Percentiles rank a stretch among this genome's conserved stretches.
These are phyloP conservation scores for Gymnothorax javanicus DNA, from an alignment of 2,797 vertebrate genomes.

Conservation along the genomic window DNA sequence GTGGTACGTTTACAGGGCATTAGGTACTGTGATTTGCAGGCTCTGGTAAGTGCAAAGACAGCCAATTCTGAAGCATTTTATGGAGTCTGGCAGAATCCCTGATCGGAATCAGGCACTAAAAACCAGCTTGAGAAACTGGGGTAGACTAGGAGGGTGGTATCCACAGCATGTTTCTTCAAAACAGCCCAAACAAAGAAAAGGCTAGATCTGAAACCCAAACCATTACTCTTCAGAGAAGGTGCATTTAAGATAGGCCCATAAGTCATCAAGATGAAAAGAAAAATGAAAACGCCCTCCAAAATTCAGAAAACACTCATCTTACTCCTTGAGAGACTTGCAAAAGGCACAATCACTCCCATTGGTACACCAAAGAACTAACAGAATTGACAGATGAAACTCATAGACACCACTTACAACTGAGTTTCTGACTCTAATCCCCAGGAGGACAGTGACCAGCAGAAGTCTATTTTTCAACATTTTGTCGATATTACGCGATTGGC, in stretches of 20 bases:
- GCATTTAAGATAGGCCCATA: slow-evolving; percentile 32
- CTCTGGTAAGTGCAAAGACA: slow-evolving; percentile 42
- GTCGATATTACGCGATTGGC: background rate
- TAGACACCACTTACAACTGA: background rate
- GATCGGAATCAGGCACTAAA: slow-evolving; percentile 47
- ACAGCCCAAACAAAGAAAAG: slow-evolving; percentile 56
- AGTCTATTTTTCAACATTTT: background rate
- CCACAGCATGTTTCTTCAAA: slow-evolving; percentile 59
- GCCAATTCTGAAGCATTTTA: slow-evolving; percentile 38
- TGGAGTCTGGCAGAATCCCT: slow-evolving; percentile 47
- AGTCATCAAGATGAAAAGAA: slow-evolving; percentile 45
- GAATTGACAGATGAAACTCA: background rate
- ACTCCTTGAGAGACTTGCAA: slow-evolving; percentile 21
- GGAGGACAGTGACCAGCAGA: background rate
- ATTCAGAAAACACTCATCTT: slow-evolving; percentile 43
- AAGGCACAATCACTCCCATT: background rate
- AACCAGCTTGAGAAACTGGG: slow-evolving; percentile 23
- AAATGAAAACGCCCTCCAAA: slow-evolving; percentile 53
- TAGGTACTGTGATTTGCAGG: slow-evolving; percentile 26
- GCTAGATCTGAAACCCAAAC: slow-evolving; percentile 61
- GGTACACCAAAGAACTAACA: background rate
- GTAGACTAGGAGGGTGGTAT: slow-evolving; percentile 32
- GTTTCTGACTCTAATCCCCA: background rate
- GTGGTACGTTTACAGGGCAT: slow-evolving; percentile 32
- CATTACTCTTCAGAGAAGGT: slow-evolving; percentile 52